phyloP scores from a whole-genome alignment of 2,113 vertebrate species.

The Axis porcinus region DNA sequence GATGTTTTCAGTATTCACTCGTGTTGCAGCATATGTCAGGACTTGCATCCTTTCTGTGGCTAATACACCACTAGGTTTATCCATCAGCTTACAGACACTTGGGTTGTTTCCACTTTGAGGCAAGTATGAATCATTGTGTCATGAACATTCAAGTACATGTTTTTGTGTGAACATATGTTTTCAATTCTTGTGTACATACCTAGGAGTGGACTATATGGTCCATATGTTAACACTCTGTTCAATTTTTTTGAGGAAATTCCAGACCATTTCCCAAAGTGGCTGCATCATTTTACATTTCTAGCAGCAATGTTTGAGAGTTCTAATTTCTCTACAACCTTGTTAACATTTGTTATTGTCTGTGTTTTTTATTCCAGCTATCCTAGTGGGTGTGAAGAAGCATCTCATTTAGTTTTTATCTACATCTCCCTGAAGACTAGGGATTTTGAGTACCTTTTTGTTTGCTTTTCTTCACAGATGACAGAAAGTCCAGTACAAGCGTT shows the following conservation, averaged over 20 bases:
- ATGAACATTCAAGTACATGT: not conserved
- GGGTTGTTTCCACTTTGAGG: not conserved
- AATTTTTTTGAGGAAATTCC: not conserved
- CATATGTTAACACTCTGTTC: not conserved
- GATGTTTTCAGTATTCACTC: not conserved
- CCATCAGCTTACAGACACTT: not conserved
- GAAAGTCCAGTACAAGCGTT: not conserved
- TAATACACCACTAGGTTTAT: not conserved
- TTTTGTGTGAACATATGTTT: not conserved
- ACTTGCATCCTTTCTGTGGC: not conserved
- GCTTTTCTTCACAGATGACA: not conserved
- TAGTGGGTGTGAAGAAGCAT: not conserved
- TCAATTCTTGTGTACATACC: not conserved
- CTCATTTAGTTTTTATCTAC: not conserved
- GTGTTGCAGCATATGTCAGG: not conserved
- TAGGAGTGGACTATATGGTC: not conserved
- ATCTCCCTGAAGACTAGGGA: not conserved
- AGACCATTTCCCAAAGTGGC: not conserved
- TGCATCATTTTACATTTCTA: not conserved
- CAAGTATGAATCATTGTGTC: not conserved
- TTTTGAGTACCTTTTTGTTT: not conserved
- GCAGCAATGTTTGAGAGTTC: not conserved
- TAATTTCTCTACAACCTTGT: not conserved
- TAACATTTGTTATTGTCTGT: not conserved
- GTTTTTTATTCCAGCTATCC: not conserved